Evolutionary conservation across 2,113 vertebrate genomes (phyloP), one percentile per base, ranked within the genome.

Genomic region (Crocuta crocuta): DNA sequence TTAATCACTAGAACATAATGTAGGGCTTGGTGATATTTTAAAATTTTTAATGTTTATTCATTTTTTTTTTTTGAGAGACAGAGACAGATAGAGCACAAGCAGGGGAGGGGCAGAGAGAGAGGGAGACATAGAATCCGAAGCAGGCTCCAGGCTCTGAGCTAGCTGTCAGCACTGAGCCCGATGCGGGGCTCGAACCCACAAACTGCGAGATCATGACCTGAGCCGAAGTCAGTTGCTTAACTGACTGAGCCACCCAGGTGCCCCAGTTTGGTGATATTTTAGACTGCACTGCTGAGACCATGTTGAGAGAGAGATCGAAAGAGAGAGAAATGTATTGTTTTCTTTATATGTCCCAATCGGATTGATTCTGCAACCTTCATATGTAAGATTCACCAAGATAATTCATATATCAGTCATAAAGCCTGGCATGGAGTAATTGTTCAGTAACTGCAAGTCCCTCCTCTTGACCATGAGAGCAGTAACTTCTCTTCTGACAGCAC

Each of bases 321-420:
- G 33, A 85, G 19, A 78, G 17, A 79, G 19, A 91, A 17, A 80
- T 16, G 53, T 66, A 53, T 45, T 90, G 0, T 5, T 95, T 96
- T 53, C 70, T 80, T 58, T 89, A 43, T 91, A 65, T 15, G 7
- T 68, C 10, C 16, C 4, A 71, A 83, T 15, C 1, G 82, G 15
- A 96, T 76, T 91, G 85, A 26, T 7, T 83, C 50, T 95, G 78
- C 45, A 92, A 89, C 43, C 17, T 63, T 92, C 90, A 65, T 45
- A 8, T 91, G 58, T 89, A 71, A 73, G 73, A 71, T 65, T 89
- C 83, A 92, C 33, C 78, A 35, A 79, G 9, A 78, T 82, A 86
- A 82, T 73, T 10, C 13, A 78, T 65, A 50, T 35, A 63, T 13
- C 48, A 95, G 74, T 28, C 21, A 80, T 19, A 70, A 21, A 71